Conservation (phyloP, 2,888 invertebrate species). For the Calliopum simillimum region DNA sequence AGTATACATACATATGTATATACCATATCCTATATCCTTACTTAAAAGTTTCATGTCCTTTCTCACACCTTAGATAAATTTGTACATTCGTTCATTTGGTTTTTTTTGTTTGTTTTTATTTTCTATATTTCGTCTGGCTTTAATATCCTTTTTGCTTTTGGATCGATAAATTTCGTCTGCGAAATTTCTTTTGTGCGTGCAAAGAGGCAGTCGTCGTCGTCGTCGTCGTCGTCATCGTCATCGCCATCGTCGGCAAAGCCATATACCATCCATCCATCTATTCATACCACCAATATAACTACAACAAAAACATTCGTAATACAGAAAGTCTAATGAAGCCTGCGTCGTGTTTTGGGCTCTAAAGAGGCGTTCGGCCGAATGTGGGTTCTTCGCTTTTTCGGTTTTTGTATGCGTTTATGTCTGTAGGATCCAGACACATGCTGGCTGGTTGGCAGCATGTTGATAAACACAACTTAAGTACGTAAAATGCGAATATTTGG, state of each 20-base stretch:
- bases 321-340: no score
- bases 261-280: no score
- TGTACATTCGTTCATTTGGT: not conserved
- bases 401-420: no score
- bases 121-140: not conserved
- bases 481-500: slow-evolving; percentile 9
- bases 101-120: not conserved
- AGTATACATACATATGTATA: not conserved
- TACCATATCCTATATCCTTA: slow-evolving; percentile 8
- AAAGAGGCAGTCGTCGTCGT: not conserved
- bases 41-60: slow-evolving; percentile 21
- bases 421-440: no score
- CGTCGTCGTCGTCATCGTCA: not conserved
- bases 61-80: not conserved
- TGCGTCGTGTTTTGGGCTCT: no score
- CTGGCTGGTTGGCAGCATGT: not conserved
- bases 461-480: slow-evolving; percentile 19
- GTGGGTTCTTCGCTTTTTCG: no score
- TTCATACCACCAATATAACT: no score
- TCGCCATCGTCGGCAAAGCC: not conserved
- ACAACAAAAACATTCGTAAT: no score
- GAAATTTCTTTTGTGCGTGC: slow-evolving; percentile 36
- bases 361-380: no score
- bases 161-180: slow-evolving; percentile 44
- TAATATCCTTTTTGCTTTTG: slow-evolving; percentile 40